Evolutionary conservation across 2,888 invertebrate species (phyloP).

Genomic region (Atrina japonica): DNA sequence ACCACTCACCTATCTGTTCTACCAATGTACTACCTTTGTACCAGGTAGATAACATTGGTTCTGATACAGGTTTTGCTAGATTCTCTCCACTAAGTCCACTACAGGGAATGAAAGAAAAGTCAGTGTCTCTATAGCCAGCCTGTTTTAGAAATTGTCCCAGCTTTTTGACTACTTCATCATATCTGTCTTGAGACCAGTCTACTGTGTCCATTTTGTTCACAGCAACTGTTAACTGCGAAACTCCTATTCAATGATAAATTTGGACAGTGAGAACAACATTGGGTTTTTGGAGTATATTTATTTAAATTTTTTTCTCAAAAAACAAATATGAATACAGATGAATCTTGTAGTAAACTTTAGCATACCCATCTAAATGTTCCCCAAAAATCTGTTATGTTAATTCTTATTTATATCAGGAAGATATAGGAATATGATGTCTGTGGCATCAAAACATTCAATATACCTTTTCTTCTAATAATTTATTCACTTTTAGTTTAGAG

Average conservation of each 20-base stretch:
- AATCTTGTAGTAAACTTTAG: not conserved
- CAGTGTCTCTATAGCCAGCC: slow-evolving; percentile 93
- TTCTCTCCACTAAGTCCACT: slow-evolving; percentile 98
- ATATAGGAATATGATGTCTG: too few species aligned
- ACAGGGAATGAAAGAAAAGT: slow-evolving; percentile 95
- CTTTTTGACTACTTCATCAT: slow-evolving; percentile 92
- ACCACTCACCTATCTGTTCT: slow-evolving; percentile 88
- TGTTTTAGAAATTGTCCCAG: slow-evolving; percentile 89
- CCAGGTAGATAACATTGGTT: slow-evolving; percentile 85
- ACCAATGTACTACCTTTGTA: slow-evolving; percentile 93
- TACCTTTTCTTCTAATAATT: too few species aligned
- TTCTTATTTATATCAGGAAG: too few species aligned
- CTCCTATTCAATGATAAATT: slow-evolving; percentile 86
- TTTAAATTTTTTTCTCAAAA: not conserved
- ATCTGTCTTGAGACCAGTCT: slow-evolving; percentile 94
- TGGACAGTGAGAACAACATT: not conserved
- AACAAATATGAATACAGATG: not conserved
- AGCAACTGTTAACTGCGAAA: slow-evolving; percentile 95
- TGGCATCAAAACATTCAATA: too few species aligned
- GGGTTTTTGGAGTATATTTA: not conserved
- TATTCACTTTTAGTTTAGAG: too few species aligned
- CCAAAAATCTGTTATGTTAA: too few species aligned
- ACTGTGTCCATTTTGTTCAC: slow-evolving; percentile 99
- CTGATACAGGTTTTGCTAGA: slow-evolving; percentile 86
- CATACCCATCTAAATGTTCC: too few species aligned